Base-by-base conservation (phyloP, 2,888 invertebrate species). In the Drosophila emarginata region DNA sequence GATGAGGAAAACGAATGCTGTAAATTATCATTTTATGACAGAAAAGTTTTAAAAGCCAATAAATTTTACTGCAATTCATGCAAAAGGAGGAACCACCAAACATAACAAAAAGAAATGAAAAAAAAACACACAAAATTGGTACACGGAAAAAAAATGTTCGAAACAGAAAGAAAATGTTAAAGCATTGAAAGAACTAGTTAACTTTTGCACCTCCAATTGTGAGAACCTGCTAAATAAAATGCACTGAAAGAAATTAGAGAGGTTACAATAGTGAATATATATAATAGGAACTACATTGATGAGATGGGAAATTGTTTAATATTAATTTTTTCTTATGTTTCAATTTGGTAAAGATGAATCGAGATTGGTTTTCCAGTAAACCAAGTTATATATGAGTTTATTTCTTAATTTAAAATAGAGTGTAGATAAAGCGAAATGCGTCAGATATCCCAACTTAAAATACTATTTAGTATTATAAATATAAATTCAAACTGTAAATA, bases 11-110 rank as follows among this genome's bases (percentile, higher is more conserved):
- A 64, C 77, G 87, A 87, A 87, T 87, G 84, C 87, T 87, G 87
- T 83, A 83, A 83, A 83, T 83, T 87, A 83, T 83, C 68, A 84
- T 74, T 87, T 86, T 77, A 86, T 80, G 82, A 74, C 84, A 80
- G 74, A 76, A 80, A 87, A 83, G 72, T 84, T 83, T 83, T 72
- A 79, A 83, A 84, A 74, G 79, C 74, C 87, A 77, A 83, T 83
- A 87, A 83, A 83, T 83, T 76, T 71, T 68, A 14, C 15, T 26
- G 53, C 70, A 73, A 61, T 63, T 54, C 67, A 73, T 51, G 78
- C 67, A 61, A 68, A 50, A 57, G 32, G 61, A 39, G 39, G 60
- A 36, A 68, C 52, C 53, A 61, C 51, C 53, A 23, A 57, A 45
- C 1, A 45, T 45, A 26, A 18, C 50, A 32, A n/a, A 32, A 11